These are phyloP conservation scores for Tringa solitaria DNA, from an alignment of 2,113 vertebrate species.

Conservation along the genomic window DNA sequence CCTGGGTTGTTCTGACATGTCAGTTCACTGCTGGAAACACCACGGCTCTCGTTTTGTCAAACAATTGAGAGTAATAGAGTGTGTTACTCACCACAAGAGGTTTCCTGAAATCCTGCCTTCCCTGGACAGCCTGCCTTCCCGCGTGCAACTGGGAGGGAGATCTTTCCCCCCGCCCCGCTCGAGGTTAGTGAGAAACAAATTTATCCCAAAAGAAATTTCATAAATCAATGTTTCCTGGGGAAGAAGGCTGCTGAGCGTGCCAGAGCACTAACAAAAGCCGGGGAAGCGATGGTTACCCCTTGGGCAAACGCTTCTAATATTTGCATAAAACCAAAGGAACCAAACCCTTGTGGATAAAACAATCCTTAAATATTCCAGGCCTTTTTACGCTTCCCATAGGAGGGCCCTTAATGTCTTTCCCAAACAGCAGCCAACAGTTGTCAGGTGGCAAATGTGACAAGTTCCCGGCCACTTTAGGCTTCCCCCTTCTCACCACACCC, in stretches of 20 bases:
- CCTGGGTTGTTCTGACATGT: not conserved
- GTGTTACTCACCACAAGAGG: not conserved
- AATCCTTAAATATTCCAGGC: not conserved
- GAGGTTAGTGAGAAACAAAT: not conserved
- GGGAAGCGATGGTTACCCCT: not conserved
- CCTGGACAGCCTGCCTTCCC: not conserved
- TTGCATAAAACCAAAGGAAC: not conserved
- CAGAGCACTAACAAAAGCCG: not conserved
- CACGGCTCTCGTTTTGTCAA: not conserved
- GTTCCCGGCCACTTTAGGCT: not conserved
- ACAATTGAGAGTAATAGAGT: not conserved
- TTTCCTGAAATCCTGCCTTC: not conserved
- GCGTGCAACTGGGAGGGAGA: not conserved
- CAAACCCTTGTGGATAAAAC: not conserved
- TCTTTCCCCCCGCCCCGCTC: too few species aligned
- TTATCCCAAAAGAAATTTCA: not conserved
- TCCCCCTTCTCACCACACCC: not conserved
- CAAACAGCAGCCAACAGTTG: not conserved
- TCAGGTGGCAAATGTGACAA: not conserved
- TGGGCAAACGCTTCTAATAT: not conserved
- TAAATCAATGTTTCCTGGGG: not conserved
- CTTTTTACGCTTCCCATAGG: fast-evolving
- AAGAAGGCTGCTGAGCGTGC: not conserved
- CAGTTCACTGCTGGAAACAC: not conserved
- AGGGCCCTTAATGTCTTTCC: not conserved